Evolutionary conservation across 1,140 invertebrate genomes (phyloP).

Genomic region (Himalopsyche phryganea): DNA sequence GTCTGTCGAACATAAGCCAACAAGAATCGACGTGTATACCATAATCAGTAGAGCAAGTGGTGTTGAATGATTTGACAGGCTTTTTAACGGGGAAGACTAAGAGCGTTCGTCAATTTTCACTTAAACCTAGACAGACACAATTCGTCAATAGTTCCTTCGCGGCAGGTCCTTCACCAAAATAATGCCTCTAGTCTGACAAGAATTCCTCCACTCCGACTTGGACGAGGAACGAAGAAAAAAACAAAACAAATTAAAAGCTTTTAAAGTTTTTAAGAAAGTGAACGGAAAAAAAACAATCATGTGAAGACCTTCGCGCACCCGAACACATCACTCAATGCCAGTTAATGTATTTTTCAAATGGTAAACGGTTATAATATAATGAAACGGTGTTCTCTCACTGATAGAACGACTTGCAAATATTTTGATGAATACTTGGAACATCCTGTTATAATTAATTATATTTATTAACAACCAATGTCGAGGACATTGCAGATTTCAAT

Average conservation of each 20-base stretch:
- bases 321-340: constrained; percentile 31
- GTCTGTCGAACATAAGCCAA: too few relatives aligned
- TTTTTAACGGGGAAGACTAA: constrained; percentile 23
- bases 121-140: constrained; percentile 24
- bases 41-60: too few relatives aligned
- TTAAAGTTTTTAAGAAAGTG: constrained; percentile 31
- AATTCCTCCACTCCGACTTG: constrained; percentile 27
- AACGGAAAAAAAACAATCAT: constrained; percentile 28
- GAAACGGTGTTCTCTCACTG: too few relatives aligned
- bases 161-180: constrained; percentile 22
- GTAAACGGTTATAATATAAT: neutral
- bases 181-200: constrained; percentile 25
- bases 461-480: too few relatives aligned
- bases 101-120: constrained; percentile 20
- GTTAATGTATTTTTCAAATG: constrained; percentile 34
- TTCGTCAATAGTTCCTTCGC: constrained; percentile 11
- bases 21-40: too few relatives aligned
- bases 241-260: constrained; percentile 34
- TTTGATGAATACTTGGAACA: too few relatives aligned
- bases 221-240: constrained; percentile 15
- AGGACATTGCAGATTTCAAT: too few relatives aligned
- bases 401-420: too few relatives aligned
- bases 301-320: constrained; percentile 17
- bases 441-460: too few relatives aligned
- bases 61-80: constrained; percentile 28